Base-by-base conservation (phyloP, 2,797 vertebrate genomes). In the Esox masquinongy region DNA sequence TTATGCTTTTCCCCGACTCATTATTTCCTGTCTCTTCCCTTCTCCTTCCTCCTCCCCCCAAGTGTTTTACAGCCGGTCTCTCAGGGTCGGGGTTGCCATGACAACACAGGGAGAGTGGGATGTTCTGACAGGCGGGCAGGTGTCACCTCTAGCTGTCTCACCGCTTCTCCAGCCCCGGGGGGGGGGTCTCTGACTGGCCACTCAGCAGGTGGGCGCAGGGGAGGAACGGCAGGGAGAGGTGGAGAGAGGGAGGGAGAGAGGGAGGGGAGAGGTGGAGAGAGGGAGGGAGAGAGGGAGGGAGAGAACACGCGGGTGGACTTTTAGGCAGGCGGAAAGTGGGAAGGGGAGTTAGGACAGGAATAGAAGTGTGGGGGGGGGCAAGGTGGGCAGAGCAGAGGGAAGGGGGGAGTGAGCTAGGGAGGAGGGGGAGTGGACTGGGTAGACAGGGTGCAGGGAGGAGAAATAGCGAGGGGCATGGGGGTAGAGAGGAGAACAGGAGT, bases 101-200 rank as follows among this genome's bases (percentile, higher is more conserved):
- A 56, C 53, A 56, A 56, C 53, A 56, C 15, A 56, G 8, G 19
- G n/a, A 56, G 19, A 22, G 53, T 22, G 53, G 53, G 8, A 56
- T 22, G n/a, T 56, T 56, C 19, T n/a, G 53, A 22, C 53, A 56
- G 53, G 51, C 51, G n/a, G 51, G 7, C 53, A 56, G 53, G 53
- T 56, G 53, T 56, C 53, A 56, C 53, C 53, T 22, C 53, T 56
- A 56, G 19, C 53, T 56, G 53, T n/a, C 53, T 56, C 53, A 56
- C 53, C 53, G 19, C 53, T 56, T 14, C 53, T 56, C 19, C 8
- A 19, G n/a, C 53, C 53, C n/a, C 8, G 36, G 9, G 53, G n/a
- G 53, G 36, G 9, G 53, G n/a, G 53, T n/a, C 53, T 56, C 53
- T 56, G 53, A 56, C 7, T 19, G 53, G n/a, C 53, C 53, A 56